Evolutionary conservation across 2,113 vertebrate genomes (phyloP).

Genomic region (Gavialis gangeticus): DNA sequence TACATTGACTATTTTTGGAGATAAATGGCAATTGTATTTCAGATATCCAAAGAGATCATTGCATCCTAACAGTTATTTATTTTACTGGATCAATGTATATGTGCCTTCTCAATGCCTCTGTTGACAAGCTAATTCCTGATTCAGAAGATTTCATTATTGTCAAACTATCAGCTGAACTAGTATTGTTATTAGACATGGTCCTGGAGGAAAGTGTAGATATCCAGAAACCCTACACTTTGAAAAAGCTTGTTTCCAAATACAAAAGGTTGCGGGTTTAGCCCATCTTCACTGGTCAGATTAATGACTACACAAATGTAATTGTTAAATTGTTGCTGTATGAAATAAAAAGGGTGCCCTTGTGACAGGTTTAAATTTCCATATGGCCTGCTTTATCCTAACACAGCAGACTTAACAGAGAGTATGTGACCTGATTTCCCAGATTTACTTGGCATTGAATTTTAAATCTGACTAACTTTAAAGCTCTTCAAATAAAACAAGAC

Average conservation of each 20-base stretch:
- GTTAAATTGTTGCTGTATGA: slow-evolving; percentile 36
- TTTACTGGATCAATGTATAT: background rate
- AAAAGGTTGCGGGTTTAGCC: background rate
- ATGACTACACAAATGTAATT: background rate
- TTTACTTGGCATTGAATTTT: slow-evolving; percentile 62
- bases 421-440: slow-evolving; percentile 67
- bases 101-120: background rate
- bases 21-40: background rate
- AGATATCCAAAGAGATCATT: background rate
- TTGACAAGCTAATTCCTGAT: background rate
- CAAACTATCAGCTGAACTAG: background rate
- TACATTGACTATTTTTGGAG: background rate
- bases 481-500: slow-evolving; percentile 62
- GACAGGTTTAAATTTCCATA: slow-evolving; percentile 37
- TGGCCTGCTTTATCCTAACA: slow-evolving; percentile 11
- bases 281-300: background rate
- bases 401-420: slow-evolving; percentile 52
- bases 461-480: slow-evolving; percentile 67
- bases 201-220: background rate
- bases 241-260: background rate
- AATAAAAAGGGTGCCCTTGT: slow-evolving; percentile 32
- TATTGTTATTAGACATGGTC: background rate
- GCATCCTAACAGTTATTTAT: background rate
- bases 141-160: background rate
- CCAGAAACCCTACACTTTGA: background rate